phyloP scores from a whole-genome alignment of 1,140 invertebrate genomes.

The Bombyx mori region ASM3026992v2 NC_085128.1:9421001-9421500 shows the following conservation, averaged over 20 bases:
- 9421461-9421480: constrained; percentile 37
- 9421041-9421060: too few relatives aligned
- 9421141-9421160: constrained; percentile 16
- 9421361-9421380: constrained; percentile 37
- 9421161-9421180: constrained; percentile 41
- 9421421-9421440: constrained; percentile 44
- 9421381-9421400: constrained; percentile 44
- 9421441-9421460: constrained; percentile 35
- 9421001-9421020: too few relatives aligned
- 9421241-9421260: constrained; percentile 41
- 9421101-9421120: constrained; percentile 25
- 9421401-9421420: constrained; percentile 48
- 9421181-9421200: constrained; percentile 28
- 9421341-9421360: constrained; percentile 48
- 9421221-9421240: constrained; percentile 24
- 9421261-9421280: constrained; percentile 23
- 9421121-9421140: constrained; percentile 8
- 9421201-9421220: constrained; percentile 36
- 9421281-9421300: constrained; percentile 25
- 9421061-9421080: too few relatives aligned
- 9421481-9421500: constrained; percentile 36
- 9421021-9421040: too few relatives aligned
- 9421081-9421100: constrained; percentile 34
- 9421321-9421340: constrained; percentile 43
- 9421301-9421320: constrained; percentile 32